Percentiles rank a stretch among this genome's conserved stretches.
Evolutionary conservation across 2,113 vertebrate species (phyloP).

Genomic region (Elachura formosa): DNA sequence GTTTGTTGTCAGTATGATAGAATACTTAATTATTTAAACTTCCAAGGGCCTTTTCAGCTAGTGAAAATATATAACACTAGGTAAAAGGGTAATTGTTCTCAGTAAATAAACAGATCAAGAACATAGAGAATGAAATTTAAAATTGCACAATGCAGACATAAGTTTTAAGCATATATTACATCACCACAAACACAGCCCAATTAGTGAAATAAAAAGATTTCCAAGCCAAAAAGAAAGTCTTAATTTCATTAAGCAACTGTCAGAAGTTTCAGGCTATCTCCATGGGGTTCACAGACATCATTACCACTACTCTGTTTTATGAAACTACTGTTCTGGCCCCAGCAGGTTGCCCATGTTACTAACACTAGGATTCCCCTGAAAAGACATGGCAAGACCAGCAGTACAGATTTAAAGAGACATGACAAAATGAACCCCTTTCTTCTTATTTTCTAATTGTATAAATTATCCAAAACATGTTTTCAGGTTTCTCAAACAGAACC

Average conservation of each 20-base stretch:
- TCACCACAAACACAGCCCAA: neutral
- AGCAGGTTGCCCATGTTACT: neutral
- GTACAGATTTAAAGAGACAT: neutral
- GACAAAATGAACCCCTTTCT: neutral
- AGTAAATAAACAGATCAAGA: constrained; percentile 34
- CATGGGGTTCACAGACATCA: neutral
- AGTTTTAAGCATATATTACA: neutral
- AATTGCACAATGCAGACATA: neutral
- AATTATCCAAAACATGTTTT: neutral
- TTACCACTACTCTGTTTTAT: constrained; percentile 26
- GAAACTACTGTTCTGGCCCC: neutral
- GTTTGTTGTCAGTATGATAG: constrained; percentile 9
- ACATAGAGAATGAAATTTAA: neutral
- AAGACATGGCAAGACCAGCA: neutral
- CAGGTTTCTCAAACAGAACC: neutral
- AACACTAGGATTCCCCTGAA: neutral
- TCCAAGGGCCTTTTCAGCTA: neutral
- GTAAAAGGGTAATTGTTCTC: neutral
- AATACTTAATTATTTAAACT: constrained; percentile 29
- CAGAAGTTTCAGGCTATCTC: neutral
- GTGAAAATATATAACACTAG: neutral
- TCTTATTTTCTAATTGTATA: neutral
- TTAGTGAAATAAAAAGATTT: constrained; percentile 26
- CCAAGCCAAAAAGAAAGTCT: neutral
- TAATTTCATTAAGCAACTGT: constrained; percentile 13